These are phyloP conservation scores for Rhagonycha fulva DNA, from an alignment of 2,888 invertebrate species.

Conservation along the genomic window DNA sequence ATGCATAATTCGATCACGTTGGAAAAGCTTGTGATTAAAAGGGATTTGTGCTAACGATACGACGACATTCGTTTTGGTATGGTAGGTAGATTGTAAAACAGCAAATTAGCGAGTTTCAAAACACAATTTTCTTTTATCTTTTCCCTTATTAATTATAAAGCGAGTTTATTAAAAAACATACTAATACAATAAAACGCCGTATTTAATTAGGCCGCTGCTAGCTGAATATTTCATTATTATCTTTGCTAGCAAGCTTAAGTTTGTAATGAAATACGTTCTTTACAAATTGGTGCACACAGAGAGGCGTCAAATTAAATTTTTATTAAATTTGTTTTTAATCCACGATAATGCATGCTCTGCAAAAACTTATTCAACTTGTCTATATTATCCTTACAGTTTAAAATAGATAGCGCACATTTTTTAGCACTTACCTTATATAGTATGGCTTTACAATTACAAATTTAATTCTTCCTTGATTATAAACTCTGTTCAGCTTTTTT, in stretches of 20 bases:
- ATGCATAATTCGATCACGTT: conserved; percentile 21
- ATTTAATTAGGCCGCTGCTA: conserved; percentile 22
- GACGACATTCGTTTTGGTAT: conserved; percentile 17
- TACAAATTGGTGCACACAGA: conserved; percentile 8
- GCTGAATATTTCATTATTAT: conserved; percentile 25
- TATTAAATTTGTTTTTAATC: conserved; percentile 12
- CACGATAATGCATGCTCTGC: background rate
- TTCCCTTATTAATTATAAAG: conserved; percentile 23
- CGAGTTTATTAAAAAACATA: conserved; percentile 24
- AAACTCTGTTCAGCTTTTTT: background rate
- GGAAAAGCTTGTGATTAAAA: conserved; percentile 26
- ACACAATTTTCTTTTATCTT: conserved; percentile 24
- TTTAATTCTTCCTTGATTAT: background rate
- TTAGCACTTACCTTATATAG: background rate
- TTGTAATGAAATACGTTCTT: conserved; percentile 11
- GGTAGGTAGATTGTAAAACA: conserved; percentile 20
- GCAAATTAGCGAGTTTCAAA: conserved; percentile 22
- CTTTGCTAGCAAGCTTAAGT: conserved; percentile 16
- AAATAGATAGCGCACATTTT: background rate
- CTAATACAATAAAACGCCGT: conserved; percentile 19
- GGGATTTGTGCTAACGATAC: conserved; percentile 23
- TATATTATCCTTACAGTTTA: background rate
- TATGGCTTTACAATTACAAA: background rate
- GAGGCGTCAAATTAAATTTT: conserved; percentile 9
- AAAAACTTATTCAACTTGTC: background rate